Conservation (phyloP, 2,797 vertebrate species). For the Limnodromus scolopaceus region DNA sequence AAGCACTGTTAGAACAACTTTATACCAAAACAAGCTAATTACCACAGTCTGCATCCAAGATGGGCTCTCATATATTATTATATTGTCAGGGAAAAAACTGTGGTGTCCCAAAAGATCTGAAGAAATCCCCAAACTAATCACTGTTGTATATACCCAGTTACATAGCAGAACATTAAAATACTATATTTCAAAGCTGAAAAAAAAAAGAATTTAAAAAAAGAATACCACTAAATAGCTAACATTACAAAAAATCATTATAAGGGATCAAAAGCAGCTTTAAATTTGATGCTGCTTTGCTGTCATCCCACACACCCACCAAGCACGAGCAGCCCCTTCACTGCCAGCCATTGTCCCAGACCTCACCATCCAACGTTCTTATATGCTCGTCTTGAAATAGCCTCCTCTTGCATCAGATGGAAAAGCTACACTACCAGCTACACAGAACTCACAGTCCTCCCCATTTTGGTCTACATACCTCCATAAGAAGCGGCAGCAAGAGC, state of each 20-base stretch:
- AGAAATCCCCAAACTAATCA: conserved; percentile 23
- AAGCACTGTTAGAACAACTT: conserved; percentile 13
- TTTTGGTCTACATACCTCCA: not conserved
- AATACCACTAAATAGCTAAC: conserved; percentile 13
- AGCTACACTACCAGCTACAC: not conserved
- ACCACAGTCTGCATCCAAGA: conserved; percentile 33
- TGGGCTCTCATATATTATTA: conserved; percentile 32
- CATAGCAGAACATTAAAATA: conserved; percentile 35
- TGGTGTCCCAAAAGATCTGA: conserved; percentile 40
- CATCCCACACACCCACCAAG: not conserved
- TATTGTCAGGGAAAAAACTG: conserved; percentile 5
- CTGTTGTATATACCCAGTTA: not conserved
- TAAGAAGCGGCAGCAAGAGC: not conserved
- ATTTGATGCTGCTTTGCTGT: not conserved
- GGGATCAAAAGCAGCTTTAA: conserved; percentile 25
- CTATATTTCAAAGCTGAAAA: conserved; percentile 10
- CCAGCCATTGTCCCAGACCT: not conserved
- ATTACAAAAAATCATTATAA: not conserved
- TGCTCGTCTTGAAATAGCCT: not conserved
- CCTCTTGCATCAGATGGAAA: not conserved
- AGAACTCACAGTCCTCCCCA: not conserved
- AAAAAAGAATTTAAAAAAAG: not conserved
- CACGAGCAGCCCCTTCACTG: not conserved
- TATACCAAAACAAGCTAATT: conserved; percentile 34
- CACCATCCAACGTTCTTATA: not conserved